A percentile compares a stretch with the other conserved stretches of the same genome.
Evolutionary conservation across 2,888 invertebrate species (phyloP).

Genomic region (Microchrysa polita): DNA sequence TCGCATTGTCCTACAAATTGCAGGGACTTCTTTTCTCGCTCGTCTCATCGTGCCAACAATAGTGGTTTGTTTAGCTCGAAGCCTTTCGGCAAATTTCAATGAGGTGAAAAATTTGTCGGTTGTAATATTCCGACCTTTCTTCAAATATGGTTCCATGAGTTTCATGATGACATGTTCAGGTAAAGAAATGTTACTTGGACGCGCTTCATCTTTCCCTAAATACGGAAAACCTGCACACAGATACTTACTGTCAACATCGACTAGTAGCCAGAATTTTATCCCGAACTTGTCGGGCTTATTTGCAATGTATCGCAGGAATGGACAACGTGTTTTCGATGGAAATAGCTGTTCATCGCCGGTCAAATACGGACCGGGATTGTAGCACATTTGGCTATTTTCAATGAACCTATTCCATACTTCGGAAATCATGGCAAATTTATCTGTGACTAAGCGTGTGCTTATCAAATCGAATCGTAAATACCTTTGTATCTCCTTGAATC

Average conservation of each 20-base stretch:
- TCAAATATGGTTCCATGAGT: too few relatives aligned
- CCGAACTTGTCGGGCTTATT: too few relatives aligned
- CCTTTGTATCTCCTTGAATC: too few relatives aligned
- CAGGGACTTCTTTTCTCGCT: too few relatives aligned
- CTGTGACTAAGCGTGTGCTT: slow-evolving; percentile 39
- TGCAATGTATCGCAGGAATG: too few relatives aligned
- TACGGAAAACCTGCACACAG: slow-evolving; percentile 53
- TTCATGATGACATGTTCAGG: slow-evolving; percentile 53
- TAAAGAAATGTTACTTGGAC: slow-evolving; percentile 50
- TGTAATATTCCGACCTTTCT: slow-evolving; percentile 54
- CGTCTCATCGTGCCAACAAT: slow-evolving; percentile 36
- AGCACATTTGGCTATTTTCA: slow-evolving; percentile 46
- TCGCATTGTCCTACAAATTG: too few relatives aligned
- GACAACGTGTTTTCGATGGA: slow-evolving; percentile 53
- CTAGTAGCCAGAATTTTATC: too few relatives aligned
- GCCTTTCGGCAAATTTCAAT: slow-evolving; percentile 49
- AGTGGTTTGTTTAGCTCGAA: slow-evolving; percentile 23
- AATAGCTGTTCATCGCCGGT: slow-evolving; percentile 55
- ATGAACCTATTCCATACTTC: slow-evolving; percentile 54
- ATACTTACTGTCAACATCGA: too few relatives aligned
- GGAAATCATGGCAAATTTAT: slow-evolving; percentile 53
- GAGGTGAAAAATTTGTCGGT: slow-evolving; percentile 54
- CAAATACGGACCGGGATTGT: slow-evolving; percentile 51
- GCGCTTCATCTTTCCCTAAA: slow-evolving; percentile 52
- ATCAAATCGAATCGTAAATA: too few relatives aligned